A percentile compares a stretch with the other conserved stretches of the same genome.
Conservation (phyloP, 2,113 vertebrate genomes). For the Rhea pennata region DNA sequence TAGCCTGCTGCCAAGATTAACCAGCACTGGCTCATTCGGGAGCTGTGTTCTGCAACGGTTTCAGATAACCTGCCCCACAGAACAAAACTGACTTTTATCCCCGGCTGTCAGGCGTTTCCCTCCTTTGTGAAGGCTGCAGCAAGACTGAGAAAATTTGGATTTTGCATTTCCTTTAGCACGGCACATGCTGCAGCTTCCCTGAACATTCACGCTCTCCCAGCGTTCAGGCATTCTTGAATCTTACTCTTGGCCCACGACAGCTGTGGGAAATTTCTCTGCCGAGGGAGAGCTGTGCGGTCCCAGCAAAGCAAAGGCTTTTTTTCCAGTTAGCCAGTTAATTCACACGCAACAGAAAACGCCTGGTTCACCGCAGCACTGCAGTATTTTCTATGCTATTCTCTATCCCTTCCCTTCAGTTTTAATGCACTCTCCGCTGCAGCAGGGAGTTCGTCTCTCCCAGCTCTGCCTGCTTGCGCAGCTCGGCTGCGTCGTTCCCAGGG, state of each 20-base stretch:
- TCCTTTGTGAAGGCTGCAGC: not conserved
- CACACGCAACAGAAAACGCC: not conserved
- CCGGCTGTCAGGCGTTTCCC: not conserved
- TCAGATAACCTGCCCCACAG: not conserved
- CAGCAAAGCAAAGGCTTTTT: not conserved
- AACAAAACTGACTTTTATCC: not conserved
- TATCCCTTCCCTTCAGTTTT: not conserved
- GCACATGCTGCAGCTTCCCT: not conserved
- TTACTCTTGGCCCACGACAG: not conserved
- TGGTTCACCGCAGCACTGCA: not conserved
- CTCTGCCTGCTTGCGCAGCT: not conserved
- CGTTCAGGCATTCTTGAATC: not conserved
- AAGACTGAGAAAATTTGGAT: not conserved
- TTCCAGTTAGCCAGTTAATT: slow-evolving; percentile 41
- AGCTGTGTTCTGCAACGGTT: not conserved
- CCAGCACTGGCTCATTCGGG: not conserved
- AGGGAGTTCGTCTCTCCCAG: not conserved
- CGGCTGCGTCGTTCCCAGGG: not conserved
- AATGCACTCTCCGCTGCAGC: not conserved
- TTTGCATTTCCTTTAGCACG: not conserved
- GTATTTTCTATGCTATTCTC: not conserved
- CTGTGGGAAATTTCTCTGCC: not conserved
- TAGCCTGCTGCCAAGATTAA: not conserved
- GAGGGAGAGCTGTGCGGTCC: not conserved
- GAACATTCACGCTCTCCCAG: not conserved